These are phyloP conservation scores for Abrostola triplasia DNA, from an alignment of 2,888 invertebrate genomes.

Conservation along the genomic window DNA sequence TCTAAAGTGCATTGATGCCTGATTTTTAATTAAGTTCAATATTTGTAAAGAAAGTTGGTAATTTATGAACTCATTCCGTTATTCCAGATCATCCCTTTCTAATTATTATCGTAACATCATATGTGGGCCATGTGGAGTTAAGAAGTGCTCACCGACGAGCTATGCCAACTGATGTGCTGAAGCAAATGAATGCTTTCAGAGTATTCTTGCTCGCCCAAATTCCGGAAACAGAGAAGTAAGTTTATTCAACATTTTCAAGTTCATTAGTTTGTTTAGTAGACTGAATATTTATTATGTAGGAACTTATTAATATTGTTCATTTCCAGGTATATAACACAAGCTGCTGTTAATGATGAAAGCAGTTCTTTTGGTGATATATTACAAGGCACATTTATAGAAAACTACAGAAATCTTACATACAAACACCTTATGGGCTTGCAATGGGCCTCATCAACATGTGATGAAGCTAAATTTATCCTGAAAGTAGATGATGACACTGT, in stretches of 20 bases:
- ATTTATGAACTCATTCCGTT: background rate
- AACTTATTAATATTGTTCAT: background rate
- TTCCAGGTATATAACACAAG: slow-evolving; percentile 84
- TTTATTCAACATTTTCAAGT: background rate
- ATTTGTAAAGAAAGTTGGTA: background rate
- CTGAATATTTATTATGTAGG: background rate
- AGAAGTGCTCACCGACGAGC: slow-evolving; percentile 92
- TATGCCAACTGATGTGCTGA: slow-evolving; percentile 88
- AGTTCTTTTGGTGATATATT: slow-evolving; percentile 90
- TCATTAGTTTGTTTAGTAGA: background rate
- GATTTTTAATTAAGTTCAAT: too few species aligned
- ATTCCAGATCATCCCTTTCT: slow-evolving; percentile 69
- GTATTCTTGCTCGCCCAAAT: slow-evolving; percentile 91
- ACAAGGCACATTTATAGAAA: slow-evolving; percentile 93
- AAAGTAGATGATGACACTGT: slow-evolving; percentile 80
- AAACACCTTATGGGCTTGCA: slow-evolving; percentile 94
- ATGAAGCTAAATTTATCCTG: slow-evolving; percentile 81
- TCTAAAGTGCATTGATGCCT: too few species aligned
- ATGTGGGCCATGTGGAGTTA: slow-evolving; percentile 91
- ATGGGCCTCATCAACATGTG: slow-evolving; percentile 91
- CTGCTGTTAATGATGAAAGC: slow-evolving; percentile 89
- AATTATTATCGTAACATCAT: slow-evolving; percentile 92
- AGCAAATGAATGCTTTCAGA: slow-evolving; percentile 88
- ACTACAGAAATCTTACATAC: slow-evolving; percentile 93
- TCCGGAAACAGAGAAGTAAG: slow-evolving; percentile 83